phyloP scores from a whole-genome alignment of 2,113 vertebrate genomes.

The Lampris megalopsis region DNA sequence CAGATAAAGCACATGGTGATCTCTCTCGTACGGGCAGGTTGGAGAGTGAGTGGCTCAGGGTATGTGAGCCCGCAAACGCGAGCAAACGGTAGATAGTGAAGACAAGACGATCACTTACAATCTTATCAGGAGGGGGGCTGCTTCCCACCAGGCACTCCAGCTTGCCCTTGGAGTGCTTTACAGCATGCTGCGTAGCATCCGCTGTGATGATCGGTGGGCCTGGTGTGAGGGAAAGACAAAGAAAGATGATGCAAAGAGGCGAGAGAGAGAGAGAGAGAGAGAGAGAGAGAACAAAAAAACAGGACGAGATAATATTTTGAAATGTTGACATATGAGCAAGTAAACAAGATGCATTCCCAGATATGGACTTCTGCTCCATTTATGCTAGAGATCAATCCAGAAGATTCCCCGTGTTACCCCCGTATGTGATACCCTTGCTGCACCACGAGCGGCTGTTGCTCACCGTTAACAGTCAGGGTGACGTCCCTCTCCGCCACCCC shows the following conservation, averaged over 20 bases:
- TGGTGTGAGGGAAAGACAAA: conserved; percentile 64
- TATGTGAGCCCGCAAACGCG: conserved; percentile 20
- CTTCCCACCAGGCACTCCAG: conserved; percentile 89
- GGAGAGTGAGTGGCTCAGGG: not conserved
- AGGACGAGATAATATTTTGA: conserved; percentile 4
- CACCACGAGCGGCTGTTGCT: conserved; percentile 26
- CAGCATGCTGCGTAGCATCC: conserved; percentile 84
- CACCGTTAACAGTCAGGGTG: conserved; percentile 90
- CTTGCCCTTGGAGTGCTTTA: conserved; percentile 88
- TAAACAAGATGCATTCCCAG: not conserved
- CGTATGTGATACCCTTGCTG: not conserved
- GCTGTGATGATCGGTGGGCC: conserved; percentile 89
- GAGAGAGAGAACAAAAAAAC: not conserved
- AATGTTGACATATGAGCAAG: conserved; percentile 8
- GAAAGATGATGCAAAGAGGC: not conserved
- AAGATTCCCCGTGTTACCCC: not conserved
- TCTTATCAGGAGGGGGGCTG: conserved; percentile 88
- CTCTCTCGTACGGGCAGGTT: conserved; percentile 21
- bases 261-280: no score
- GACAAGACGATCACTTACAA: conserved; percentile 82
- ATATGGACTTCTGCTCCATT: not conserved
- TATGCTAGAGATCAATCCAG: not conserved
- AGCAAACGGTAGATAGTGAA: conserved; percentile 22
- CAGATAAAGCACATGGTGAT: conserved; percentile 51
- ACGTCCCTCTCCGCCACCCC: conserved; percentile 87